Evolutionary conservation across 2,113 vertebrate genomes (phyloP).

Genomic region (Centropus bengalensis): DNA sequence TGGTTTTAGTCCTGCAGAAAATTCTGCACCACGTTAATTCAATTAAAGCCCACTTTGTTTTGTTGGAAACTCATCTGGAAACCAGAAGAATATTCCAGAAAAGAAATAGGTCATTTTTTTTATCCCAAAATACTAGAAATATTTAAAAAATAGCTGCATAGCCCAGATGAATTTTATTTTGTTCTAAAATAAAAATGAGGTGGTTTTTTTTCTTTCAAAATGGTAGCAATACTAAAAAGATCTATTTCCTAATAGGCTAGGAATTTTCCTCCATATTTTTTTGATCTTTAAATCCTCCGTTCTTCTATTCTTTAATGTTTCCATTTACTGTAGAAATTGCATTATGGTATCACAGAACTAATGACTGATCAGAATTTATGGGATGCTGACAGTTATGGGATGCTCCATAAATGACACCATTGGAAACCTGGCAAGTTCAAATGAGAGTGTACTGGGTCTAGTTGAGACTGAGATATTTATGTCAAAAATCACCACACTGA

Average conservation of each 20-base stretch:
- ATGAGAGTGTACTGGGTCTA: neutral
- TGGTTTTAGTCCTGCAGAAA: neutral
- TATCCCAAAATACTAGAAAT: neutral
- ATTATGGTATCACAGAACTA: neutral
- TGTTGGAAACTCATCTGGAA: neutral
- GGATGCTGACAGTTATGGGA: neutral
- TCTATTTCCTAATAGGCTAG: neutral
- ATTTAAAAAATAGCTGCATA: neutral
- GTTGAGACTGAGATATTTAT: neutral
- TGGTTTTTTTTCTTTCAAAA: neutral
- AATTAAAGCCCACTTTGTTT: neutral
- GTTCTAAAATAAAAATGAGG: neutral
- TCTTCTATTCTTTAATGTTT: neutral
- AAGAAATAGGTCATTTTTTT: neutral
- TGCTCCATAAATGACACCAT: neutral
- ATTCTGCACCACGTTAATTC: neutral
- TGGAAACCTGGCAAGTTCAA: neutral
- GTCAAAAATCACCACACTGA: neutral
- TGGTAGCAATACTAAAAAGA: neutral
- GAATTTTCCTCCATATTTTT: neutral
- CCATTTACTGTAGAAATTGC: neutral
- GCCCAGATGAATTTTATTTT: neutral
- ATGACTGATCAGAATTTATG: neutral
- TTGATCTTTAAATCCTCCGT: neutral
- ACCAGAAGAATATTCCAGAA: neutral